Percentiles rank a stretch among this genome's conserved stretches.
Conservation (phyloP, 2,888 invertebrate species). For the Muschampia plurimacula region DNA sequence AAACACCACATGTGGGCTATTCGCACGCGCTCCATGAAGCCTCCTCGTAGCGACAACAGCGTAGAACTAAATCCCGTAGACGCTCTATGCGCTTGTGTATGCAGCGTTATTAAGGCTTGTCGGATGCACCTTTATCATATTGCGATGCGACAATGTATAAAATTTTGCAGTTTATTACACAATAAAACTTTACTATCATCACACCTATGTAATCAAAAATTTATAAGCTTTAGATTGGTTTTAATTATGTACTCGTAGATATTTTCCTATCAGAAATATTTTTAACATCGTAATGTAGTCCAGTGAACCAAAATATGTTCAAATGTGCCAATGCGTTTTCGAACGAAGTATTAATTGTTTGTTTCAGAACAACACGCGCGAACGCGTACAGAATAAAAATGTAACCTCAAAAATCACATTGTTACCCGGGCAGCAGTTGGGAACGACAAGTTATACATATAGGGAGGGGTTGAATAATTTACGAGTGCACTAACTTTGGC, state of each 20-base stretch:
- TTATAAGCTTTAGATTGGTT: background rate
- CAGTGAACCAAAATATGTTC: conserved; percentile 5
- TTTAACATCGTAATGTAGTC: background rate
- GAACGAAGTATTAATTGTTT: conserved; percentile 25
- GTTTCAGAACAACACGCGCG: conserved; percentile 26
- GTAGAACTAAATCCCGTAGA: conserved; percentile 22
- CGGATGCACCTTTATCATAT: conserved; percentile 14
- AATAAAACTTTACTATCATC: background rate
- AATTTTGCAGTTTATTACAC: conserved; percentile 15
- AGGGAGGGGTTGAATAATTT: conserved; percentile 80
- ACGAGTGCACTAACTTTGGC: conserved; percentile 78
- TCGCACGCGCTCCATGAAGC: conserved; percentile 56
- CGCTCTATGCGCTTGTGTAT: background rate
- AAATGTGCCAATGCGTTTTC: conserved; percentile 10
- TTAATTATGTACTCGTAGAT: background rate
- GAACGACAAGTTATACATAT: conserved; percentile 65
- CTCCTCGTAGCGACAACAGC: background rate
- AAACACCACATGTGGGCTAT: conserved; percentile 60
- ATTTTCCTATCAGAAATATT: background rate
- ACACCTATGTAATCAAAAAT: background rate
- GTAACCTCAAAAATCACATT: conserved; percentile 57
- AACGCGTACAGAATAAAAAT: conserved; percentile 33
- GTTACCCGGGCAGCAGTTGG: conserved; percentile 63
- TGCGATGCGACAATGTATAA: conserved; percentile 10
- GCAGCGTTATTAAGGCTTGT: background rate